Evolutionary conservation across 2,797 vertebrate species (phyloP).

Genomic region (Knipowitschia caucasica): DNA sequence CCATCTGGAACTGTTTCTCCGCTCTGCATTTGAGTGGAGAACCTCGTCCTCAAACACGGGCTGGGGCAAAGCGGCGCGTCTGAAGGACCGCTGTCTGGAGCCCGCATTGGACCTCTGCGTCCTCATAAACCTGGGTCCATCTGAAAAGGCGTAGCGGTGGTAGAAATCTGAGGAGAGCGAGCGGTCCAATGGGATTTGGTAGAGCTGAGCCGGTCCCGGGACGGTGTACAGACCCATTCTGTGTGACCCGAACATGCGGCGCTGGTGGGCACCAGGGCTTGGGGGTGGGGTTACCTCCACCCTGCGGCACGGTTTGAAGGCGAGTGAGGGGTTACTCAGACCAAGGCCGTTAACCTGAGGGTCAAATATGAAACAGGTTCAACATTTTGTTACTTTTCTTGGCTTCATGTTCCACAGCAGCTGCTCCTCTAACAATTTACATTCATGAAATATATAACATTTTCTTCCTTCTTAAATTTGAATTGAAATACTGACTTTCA

Average conservation of each 20-base stretch:
- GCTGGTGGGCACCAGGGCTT: conserved; percentile 14
- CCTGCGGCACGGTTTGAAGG: conserved; percentile 36
- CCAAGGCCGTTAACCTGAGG: conserved; percentile 31
- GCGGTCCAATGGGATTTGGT: conserved; percentile 2
- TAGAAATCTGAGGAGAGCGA: background rate
- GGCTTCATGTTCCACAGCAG: too few species aligned
- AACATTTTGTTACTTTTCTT: too few species aligned
- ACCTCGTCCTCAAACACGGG: conserved; percentile 1
- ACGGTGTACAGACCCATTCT: conserved; percentile 29
- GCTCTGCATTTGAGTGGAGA: conserved; percentile 14
- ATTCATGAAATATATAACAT: too few species aligned
- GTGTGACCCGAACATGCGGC: conserved; percentile 4
- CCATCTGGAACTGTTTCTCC: background rate
- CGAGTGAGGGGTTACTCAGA: conserved; percentile 11
- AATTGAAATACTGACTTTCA: too few species aligned
- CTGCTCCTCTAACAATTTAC: too few species aligned
- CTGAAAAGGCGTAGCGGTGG: conserved; percentile 37
- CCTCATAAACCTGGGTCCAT: background rate
- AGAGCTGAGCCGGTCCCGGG: conserved; percentile 16
- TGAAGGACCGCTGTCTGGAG: background rate
- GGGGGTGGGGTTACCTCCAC: conserved; percentile 49
- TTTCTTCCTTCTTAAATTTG: too few species aligned
- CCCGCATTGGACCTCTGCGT: background rate
- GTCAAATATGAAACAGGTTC: background rate
- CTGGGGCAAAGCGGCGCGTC: background rate